Evolutionary conservation across 2,888 invertebrate genomes (phyloP).

Genomic region (Dynastes hyllus): DNA sequence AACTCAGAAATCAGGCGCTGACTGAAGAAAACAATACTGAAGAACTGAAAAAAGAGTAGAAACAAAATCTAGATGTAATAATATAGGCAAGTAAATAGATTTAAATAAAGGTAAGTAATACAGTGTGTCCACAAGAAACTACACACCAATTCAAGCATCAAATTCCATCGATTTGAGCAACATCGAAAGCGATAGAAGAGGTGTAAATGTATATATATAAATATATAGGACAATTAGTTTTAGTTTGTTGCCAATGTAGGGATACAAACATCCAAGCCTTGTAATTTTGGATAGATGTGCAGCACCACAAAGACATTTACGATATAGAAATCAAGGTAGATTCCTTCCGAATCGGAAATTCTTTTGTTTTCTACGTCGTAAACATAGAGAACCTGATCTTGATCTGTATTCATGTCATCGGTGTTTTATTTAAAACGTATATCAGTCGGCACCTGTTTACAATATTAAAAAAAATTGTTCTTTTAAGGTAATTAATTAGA

Average conservation of each 20-base stretch:
- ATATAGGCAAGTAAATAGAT: constrained; percentile 29
- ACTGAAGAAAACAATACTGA: constrained; percentile 62
- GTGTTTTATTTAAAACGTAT: constrained; percentile 8
- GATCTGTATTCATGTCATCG: constrained; percentile 1
- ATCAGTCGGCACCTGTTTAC: constrained; percentile 68
- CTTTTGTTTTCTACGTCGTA: background rate
- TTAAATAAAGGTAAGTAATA: constrained; percentile 26
- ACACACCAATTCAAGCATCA: constrained; percentile 58
- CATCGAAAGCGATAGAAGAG: constrained; percentile 53
- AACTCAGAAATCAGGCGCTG: constrained; percentile 64
- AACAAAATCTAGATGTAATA: constrained; percentile 34
- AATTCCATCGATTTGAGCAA: constrained; percentile 53
- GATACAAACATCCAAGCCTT: constrained; percentile 12
- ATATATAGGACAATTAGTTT: too few relatives aligned
- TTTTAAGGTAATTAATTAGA: constrained; percentile 25
- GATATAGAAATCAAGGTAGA: background rate
- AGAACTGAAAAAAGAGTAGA: constrained; percentile 20
- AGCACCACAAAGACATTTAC: background rate
- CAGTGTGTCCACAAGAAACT: constrained; percentile 46
- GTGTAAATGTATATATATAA: constrained; percentile 2
- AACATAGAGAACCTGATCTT: background rate
- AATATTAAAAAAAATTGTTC: constrained; percentile 48
- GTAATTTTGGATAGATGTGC: too few relatives aligned
- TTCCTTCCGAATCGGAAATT: background rate
- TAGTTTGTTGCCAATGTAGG: background rate